Evolutionary conservation across 2,113 vertebrate genomes (phyloP), one percentile per base, ranked within the genome.

Genomic region (Sardina pilchardus): DNA sequence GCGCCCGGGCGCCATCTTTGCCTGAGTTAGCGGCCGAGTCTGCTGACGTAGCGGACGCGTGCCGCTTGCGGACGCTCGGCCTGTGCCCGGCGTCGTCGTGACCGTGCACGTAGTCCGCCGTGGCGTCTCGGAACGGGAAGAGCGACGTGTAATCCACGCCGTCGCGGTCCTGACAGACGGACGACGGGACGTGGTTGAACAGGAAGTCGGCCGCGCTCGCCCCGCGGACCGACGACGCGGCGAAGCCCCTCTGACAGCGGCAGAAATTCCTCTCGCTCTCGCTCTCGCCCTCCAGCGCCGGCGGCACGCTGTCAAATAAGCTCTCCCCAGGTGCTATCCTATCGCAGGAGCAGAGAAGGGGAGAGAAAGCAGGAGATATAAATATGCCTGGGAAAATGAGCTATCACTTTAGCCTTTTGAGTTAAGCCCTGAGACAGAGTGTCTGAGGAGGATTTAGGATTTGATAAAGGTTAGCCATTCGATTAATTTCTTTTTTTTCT

Each of bases 241-340:
- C 83, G 81, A 83, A 90, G 17, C 71, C 85, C 83, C 88, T 92
- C 16, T 89, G 90, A 87, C 95, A 97, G 67, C 84, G 89, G 87
- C 95, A 96, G 91, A 95, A 96, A 21, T 92, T 89, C 85, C 86
- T 89, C 85, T 92, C n/a, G n/a, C n/a, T n/a, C n/a, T 87, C 59
- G 90, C n/a, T 71, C 88, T 91, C 81, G 81, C 90, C 88, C 0
- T 90, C 84, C 1, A 82, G 88, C 83, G 81, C 83, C 4, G 86
- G 86, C 10, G 92, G 90, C 16, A 81, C 92, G 88, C 86, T 95
- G 89, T 96, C 94, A 91, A 97, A 97, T 82, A 96, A 92, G 90
- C 95, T 97, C 89, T 94, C 93, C 50, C 95, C 94, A 39, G 94
- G 91, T 87, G 93, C 91, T 88, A 96, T 92, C 93, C 96, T 96